Evolutionary conservation across 2,113 vertebrate species (phyloP), one percentile per base, ranked within the genome.

Genomic region (Hippocampus abdominalis): DNA sequence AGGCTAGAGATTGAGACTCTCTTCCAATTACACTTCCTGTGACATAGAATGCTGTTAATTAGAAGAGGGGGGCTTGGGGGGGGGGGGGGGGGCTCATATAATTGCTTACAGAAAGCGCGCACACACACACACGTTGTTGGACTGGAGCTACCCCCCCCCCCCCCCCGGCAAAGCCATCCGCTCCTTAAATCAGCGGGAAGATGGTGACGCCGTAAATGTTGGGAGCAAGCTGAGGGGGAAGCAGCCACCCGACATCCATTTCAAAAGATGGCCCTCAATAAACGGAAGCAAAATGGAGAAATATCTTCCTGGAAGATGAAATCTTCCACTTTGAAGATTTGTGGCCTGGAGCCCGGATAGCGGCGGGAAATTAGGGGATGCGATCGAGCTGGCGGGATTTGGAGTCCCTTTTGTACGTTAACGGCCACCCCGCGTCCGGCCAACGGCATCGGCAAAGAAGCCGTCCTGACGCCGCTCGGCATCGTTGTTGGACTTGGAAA

Each of bases 371-470:
- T 81, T 62, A 42, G 69, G 69, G 72, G 73, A 72, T 65, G 66
- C 74, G 82, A 73, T 72, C 68, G 77, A 51, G 51, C 72, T 73
- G 84, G 72, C 81, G 75, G 66, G 73, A 68, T 79, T 85, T 79
- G 68, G 70, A 61, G 44, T 57, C 9, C 49, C 54, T 72, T 36
- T 72, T 57, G 9, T 80, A 76, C 83, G 88, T 88, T 90, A 90
- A 83, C 82, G 66, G 67, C 56, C 76, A 64, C 81, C 81, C 74
- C 74, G 71, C 61, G 82, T 80, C 79, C 71, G 60, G 79, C 65
- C 86, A 84, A 88, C 85, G 68, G 77, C 80, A 82, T 84, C 80
- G 83, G 78, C 68, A 71, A 36, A 66, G 76, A 77, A 73, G 21
- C 68, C 76, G 81, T 76, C 74, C 69, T 36, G 48, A 73, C 53